Percentiles rank a stretch among this genome's conserved stretches.
These are phyloP conservation scores for Poeciliopsis infans DNA, from an alignment of 2,797 vertebrate genomes.

Conservation along the genomic window DNA sequence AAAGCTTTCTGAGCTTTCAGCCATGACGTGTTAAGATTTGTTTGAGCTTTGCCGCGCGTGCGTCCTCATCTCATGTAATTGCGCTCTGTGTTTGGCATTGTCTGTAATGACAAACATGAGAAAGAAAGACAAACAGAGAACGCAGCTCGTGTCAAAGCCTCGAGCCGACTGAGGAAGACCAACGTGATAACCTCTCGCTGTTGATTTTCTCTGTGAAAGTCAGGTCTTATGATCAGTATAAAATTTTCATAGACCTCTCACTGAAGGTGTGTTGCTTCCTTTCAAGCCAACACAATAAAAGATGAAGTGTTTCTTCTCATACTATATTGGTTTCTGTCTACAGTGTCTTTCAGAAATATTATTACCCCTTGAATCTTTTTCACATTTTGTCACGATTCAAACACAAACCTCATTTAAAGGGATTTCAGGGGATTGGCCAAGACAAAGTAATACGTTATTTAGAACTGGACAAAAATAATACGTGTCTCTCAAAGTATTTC, in stretches of 20 bases:
- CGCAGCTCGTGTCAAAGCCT: conserved; percentile 40
- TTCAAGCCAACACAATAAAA: conserved; percentile 29
- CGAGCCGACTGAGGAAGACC: conserved; percentile 51
- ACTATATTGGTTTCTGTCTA: background rate
- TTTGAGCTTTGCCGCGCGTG: conserved; percentile 39
- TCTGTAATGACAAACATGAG: conserved; percentile 53
- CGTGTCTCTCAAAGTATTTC: background rate
- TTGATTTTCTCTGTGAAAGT: conserved; percentile 46
- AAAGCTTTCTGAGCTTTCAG: conserved; percentile 36
- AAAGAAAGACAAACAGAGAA: conserved; percentile 29
- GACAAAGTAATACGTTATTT: background rate
- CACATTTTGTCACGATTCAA: background rate
- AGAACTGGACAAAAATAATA: background rate
- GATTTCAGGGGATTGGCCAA: background rate
- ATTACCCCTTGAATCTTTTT: background rate
- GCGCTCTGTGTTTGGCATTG: conserved; percentile 26
- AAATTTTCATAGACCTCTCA: conserved; percentile 54
- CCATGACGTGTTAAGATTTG: conserved; percentile 24
- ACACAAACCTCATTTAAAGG: background rate
- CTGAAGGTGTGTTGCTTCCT: conserved; percentile 31
- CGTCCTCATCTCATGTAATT: conserved; percentile 45
- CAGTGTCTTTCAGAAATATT: background rate
- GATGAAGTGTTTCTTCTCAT: background rate
- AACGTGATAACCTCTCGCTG: conserved; percentile 48
- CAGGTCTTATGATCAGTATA: conserved; percentile 51